Conservation (phyloP, 2,113 vertebrate genomes). For the Zosterops hypoxanthus region DNA sequence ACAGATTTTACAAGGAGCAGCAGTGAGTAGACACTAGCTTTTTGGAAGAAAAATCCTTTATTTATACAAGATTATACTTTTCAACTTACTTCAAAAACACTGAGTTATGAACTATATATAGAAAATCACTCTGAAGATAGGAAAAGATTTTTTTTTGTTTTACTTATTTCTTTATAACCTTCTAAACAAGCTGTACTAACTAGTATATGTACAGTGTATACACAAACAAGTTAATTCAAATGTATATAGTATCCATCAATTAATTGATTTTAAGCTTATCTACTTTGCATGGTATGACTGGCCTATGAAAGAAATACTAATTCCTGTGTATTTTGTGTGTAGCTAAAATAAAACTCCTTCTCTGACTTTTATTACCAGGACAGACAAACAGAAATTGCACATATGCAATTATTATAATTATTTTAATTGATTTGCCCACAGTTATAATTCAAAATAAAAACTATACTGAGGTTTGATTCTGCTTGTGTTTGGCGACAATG, state of each 20-base stretch:
- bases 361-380: background rate
- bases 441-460: background rate
- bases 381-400: background rate
- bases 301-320: background rate
- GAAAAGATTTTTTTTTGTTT: background rate
- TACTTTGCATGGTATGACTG: background rate
- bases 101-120: background rate
- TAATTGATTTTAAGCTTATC: background rate
- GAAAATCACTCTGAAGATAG: background rate
- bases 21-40: background rate
- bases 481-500: background rate
- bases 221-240: background rate
- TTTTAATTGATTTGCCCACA: background rate
- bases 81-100: background rate
- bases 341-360: background rate
- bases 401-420: background rate
- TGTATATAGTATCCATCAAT: background rate
- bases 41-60: background rate
- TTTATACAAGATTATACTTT: background rate
- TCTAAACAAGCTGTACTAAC: background rate
- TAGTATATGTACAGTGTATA: background rate
- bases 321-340: background rate
- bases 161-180: background rate
- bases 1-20: slow-evolving; percentile 13
- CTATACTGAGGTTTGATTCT: background rate